Percentiles rank a stretch among this genome's conserved stretches.
These are phyloP conservation scores for Nesoenas mayeri DNA, from an alignment of 2,113 vertebrate genomes.

Conservation along the genomic window DNA sequence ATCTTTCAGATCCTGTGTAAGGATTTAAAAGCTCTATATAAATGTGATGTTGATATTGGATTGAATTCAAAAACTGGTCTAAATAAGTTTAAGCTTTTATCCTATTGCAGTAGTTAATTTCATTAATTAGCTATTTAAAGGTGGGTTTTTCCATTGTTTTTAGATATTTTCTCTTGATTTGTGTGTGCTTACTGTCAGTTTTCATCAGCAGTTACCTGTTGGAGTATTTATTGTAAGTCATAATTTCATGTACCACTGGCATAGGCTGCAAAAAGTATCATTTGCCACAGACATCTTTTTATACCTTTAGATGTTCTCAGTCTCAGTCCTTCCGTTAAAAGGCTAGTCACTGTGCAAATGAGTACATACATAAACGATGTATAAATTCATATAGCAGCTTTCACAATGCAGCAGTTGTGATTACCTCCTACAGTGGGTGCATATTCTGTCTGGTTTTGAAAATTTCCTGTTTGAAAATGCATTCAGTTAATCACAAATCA, in stretches of 20 bases:
- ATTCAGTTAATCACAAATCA: neutral
- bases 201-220: neutral
- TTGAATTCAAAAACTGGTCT: neutral
- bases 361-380: neutral
- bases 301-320: neutral
- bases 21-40: neutral
- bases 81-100: neutral
- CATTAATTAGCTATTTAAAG: neutral
- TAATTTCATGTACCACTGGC: neutral
- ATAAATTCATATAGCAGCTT: neutral
- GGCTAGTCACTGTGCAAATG: neutral
- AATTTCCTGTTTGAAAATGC: neutral
- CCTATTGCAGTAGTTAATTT: neutral
- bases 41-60: neutral
- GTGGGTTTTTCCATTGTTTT: neutral
- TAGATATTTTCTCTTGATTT: neutral
- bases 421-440: neutral
- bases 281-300: neutral
- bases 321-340: neutral
- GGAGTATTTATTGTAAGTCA: neutral
- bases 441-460: neutral
- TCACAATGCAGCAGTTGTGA: neutral
- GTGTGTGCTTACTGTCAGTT: neutral
- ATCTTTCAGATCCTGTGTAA: neutral
- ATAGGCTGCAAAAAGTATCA: neutral